Percentiles rank a stretch among this genome's conserved stretches.
Conservation (phyloP, 2,113 vertebrate species). For the Oceanites oceanicus region DNA sequence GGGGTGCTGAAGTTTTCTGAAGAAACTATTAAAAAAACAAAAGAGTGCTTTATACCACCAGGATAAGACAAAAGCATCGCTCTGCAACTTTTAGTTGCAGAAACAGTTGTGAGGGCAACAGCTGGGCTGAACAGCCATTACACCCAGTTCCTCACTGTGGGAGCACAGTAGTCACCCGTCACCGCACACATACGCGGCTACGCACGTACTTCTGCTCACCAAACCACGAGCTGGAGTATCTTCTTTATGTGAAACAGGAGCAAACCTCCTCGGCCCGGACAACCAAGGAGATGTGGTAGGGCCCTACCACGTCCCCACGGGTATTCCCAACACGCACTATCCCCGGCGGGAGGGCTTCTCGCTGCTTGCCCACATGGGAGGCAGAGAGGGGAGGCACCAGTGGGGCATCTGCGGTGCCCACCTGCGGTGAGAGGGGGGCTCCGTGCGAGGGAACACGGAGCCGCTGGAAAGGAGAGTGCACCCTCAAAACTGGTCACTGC, state of each 20-base stretch:
- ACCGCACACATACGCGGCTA: fast-evolving
- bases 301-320: fast-evolving
- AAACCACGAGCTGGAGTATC: neutral
- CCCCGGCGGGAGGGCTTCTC: fast-evolving
- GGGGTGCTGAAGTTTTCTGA: neutral
- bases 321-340: neutral
- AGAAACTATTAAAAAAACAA: neutral
- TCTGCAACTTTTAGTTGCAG: neutral
- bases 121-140: neutral
- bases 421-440: neutral
- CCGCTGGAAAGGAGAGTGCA: neutral
- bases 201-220: fast-evolving
- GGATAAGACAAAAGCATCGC: neutral
- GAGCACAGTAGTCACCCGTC: neutral
- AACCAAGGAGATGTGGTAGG: neutral
- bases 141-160: fast-evolving
- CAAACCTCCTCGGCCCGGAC: neutral
- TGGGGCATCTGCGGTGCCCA: fast-evolving
- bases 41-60: neutral
- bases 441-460: neutral
- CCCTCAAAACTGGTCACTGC: neutral
- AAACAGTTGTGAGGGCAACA: neutral
- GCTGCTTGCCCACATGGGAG: fast-evolving
- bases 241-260: neutral
- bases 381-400: neutral